Base-by-base conservation (phyloP, 2,888 invertebrate species). In the Pollenia amentaria region DNA sequence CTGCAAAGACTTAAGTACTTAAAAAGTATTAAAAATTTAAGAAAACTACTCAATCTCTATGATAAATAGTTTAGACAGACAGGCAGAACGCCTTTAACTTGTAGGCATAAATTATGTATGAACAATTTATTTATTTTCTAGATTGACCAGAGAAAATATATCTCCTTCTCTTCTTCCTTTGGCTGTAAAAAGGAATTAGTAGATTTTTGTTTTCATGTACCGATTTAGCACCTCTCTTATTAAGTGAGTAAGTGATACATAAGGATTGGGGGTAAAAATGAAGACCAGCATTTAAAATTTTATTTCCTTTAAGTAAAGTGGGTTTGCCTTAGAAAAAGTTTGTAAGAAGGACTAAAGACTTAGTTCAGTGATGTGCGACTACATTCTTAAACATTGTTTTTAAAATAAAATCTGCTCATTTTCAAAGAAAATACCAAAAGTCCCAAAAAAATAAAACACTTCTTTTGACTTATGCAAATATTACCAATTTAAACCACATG, bases 401-500 rank as follows among this genome's bases (percentile, higher is more conserved):
- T 46, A 51, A 12, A 65, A 53, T 16, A 80, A 84, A 80, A 72
- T 55, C 73, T 77, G 42, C 44, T 80, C 51, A 46, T 83, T 75
- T 67, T 48, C 44, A 40, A 29, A 29, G 38, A 55, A 78, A 81
- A 62, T 14, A 38, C 42, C 3, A 40, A 76, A n/a, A 55, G 29
- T 29, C 6, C 6, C 1, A 55, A 64, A 46, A 48, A 60, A 60
- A 29, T 4, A 6, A 53, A 55, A 53, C 21, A 64, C 11, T 69
- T 57, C 16, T 65, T 79, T 85, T 85, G 88, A 85, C 87, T 88
- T 85, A 87, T 84, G 82, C 87, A 87, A 87, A 88, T 87, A 82
- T 84, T 69, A 81, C 73, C 87, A 82, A 85, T 88, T 85, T 88
- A 87, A 86, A 77, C 87, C 88, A 85, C 88, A 85, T 88, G 88